Base-by-base conservation (phyloP, 2,888 invertebrate species). In the Pogonocherus hispidulus region DNA sequence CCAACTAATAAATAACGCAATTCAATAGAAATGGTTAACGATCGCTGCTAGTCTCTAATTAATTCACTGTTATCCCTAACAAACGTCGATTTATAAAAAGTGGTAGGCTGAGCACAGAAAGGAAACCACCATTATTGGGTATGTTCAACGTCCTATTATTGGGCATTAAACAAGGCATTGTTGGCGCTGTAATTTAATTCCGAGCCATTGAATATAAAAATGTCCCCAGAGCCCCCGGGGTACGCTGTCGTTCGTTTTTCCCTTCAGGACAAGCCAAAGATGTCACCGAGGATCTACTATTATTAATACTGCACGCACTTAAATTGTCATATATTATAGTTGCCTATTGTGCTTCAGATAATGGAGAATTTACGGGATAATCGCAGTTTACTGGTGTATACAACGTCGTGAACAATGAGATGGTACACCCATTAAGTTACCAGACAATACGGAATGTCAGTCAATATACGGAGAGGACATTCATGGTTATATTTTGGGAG, bases 251-350 rank as follows among this genome's bases (percentile, higher is more conserved):
- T 67, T 67, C 71, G 69, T 74, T 74, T 69, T 72, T 66, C 69
- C 72, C 70, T 72, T 68, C 67, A 66, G 69, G 63, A 60, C 65
- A 57, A 56, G 32, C 57, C 65, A 55, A 69, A 66, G 69, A 75
- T 75, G 75, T 73, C 75, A 74, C 73, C 68, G 70, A 66, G 68
- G 63, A 67, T 57, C 46, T 72, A n/a, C 70, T 70, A 64, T 70
- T 67, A 68, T 70, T 69, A 70, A 67, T 66, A 63, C 71, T 68
- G 69, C 67, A 64, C 71, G 63, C 73, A 75, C 73, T 76, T 75
- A 73, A 74, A 76, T 73, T 70, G 76, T 74, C 72, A 63, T 72
- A 69, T 70, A 75, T 72, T 72, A 67, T 67, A 59, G 70, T 59
- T 60, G 66, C 37, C 70, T 63, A 67, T 76, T 76, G 76, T 76